phyloP scores from a whole-genome alignment of 2,113 vertebrate genomes.

The Sturnira hondurensis region DNA sequence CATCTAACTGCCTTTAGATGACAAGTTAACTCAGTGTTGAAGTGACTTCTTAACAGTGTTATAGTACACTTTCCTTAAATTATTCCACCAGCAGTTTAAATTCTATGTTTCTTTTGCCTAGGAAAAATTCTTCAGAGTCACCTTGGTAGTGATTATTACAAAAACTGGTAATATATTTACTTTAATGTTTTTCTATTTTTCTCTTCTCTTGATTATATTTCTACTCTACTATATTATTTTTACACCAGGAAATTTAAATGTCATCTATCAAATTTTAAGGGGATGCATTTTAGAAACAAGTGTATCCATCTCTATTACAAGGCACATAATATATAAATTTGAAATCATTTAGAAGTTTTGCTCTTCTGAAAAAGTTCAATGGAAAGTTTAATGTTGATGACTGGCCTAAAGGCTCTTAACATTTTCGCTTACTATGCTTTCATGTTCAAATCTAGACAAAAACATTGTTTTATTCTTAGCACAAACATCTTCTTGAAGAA shows the following conservation, averaged over 20 bases:
- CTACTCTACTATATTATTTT: neutral
- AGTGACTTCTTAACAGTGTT: neutral
- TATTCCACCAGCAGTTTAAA: neutral
- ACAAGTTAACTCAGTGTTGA: neutral
- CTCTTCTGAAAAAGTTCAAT: neutral
- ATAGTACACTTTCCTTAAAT: neutral
- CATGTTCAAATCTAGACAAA: neutral
- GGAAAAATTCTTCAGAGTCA: neutral
- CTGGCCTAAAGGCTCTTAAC: neutral
- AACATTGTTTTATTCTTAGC: neutral
- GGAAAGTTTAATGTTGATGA: neutral
- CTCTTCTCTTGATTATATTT: neutral
- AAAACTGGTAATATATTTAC: neutral
- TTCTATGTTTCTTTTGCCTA: neutral
- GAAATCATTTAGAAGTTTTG: neutral
- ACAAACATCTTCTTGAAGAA: neutral
- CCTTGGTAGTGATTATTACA: neutral
- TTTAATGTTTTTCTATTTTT: neutral
- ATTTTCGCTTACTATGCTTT: neutral
- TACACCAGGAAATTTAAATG: neutral
- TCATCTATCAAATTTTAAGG: slow-evolving; percentile 14
- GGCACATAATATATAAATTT: neutral
- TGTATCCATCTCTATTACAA: neutral
- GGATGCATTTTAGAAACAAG: neutral
- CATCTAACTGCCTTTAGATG: neutral